Percentiles rank a stretch among this genome's conserved stretches.
phyloP scores from a whole-genome alignment of 2,113 vertebrate genomes.

The Melanerpes formicivorus region DNA sequence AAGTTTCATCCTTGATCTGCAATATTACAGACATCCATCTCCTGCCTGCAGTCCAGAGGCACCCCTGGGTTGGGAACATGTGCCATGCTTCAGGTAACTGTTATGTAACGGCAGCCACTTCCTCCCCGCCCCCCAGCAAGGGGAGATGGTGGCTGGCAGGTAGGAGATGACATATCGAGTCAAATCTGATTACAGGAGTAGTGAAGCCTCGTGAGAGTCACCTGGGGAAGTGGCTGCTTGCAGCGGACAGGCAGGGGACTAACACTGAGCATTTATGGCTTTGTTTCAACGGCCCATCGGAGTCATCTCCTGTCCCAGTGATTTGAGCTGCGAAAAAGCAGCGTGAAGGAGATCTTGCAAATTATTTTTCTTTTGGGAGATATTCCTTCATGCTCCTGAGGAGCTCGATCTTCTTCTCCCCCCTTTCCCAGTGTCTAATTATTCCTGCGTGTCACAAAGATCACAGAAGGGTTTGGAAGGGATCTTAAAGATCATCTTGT shows the following conservation, averaged over 20 bases:
- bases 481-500: too few relatives aligned
- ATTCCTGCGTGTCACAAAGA: neutral
- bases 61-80: slow-evolving; percentile 58
- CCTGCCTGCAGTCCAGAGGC: neutral
- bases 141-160: slow-evolving; percentile 44
- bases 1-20: slow-evolving; percentile 25
- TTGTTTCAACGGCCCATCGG: slow-evolving; percentile 11
- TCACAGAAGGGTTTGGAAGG: too few relatives aligned
- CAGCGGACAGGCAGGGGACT: neutral
- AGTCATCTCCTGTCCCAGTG: slow-evolving; percentile 11
- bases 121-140: neutral
- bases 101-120: slow-evolving; percentile 67
- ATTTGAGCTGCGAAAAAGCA: neutral
- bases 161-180: slow-evolving; percentile 38
- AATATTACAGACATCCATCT: neutral
- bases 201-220: neutral
- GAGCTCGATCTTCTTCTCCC: neutral
- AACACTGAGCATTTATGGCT: neutral
- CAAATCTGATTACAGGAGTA: slow-evolving; percentile 26
- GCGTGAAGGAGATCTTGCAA: neutral
- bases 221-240: neutral
- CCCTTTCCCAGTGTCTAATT: neutral
- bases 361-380: neutral
- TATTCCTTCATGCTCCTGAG: neutral
- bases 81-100: slow-evolving; percentile 64